Evolutionary conservation across 2,113 vertebrate species (phyloP), one percentile per base, ranked within the genome.

Genomic region (Elanoides forficatus): DNA sequence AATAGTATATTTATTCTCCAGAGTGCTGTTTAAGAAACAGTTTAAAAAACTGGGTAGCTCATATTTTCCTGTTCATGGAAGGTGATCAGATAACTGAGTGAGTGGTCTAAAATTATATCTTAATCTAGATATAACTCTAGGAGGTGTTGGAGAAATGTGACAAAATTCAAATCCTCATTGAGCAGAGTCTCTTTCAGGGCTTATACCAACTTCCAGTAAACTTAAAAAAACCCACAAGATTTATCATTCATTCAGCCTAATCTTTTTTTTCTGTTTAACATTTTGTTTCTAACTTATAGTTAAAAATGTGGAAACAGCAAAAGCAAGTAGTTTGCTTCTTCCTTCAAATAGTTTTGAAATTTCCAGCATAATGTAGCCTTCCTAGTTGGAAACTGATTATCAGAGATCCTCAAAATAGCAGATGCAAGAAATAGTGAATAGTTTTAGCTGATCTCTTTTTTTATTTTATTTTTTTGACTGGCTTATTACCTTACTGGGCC

Each of bases 401-500:
- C 27, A 62, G 27, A 78, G 25, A 73, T 48, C 18, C 52, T 90
- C 36, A 81, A 66, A 81, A 66, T 30, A 83, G 42, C 34, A 85
- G 22, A 71, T 73, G n/a, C 36, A 88, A 56, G 48, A 55, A 85
- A 73, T 2, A 50, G 29, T 53, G 45, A 87, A 62, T 34, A 62
- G 9, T 80, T 95, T 58, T 20, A 62, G 72, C 13, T 92, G 32
- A 47, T 82, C 20, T 71, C 7, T 68, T 66, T 43, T 68, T 71
- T 47, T 50, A 5, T 45, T 71, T 65, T 47, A 2, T 34, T 89
- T 82, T 91, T 86, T 53, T 65, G 7, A 36, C 81, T 94, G 52
- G 14, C 34, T 94, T 82, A 81, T 81, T 96, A 90, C 58, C 34
- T 94, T 90, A 91, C 86, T 86, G 59, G 75, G 92, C 30, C 45